A percentile compares a stretch with the other conserved stretches of the same genome.
These are phyloP conservation scores for Galerucella calmariensis DNA, from an alignment of 2,888 invertebrate species.

Conservation along the genomic window DNA sequence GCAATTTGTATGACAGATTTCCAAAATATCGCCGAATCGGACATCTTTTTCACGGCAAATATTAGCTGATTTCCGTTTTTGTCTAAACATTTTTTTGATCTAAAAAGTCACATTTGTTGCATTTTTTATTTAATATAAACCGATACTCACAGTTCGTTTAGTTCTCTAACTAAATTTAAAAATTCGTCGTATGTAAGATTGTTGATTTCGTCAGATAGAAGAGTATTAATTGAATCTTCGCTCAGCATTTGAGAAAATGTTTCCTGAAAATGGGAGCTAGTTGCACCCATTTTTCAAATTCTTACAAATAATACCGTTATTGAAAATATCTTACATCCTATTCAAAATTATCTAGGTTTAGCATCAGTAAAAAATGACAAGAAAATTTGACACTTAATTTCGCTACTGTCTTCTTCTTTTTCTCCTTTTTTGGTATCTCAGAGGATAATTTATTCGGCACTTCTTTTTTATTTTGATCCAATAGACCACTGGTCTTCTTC, in stretches of 20 bases:
- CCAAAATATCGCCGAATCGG: conserved; percentile 75
- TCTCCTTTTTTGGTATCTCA: not conserved
- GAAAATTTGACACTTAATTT: not conserved
- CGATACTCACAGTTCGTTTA: conserved; percentile 71
- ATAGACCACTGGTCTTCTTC: too few species aligned
- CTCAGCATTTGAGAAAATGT: conserved; percentile 52
- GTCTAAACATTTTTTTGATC: conserved; percentile 72
- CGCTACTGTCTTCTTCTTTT: conserved; percentile 1
- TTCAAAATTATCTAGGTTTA: not conserved
- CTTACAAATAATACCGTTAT: not conserved
- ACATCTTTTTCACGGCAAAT: conserved; percentile 74
- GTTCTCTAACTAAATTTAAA: conserved; percentile 68
- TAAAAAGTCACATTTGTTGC: conserved; percentile 51
- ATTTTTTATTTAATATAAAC: not conserved
- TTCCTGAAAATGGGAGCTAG: conserved; percentile 53
- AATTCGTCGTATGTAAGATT: conserved; percentile 70
- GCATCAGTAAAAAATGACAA: not conserved
- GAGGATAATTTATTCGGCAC: too few species aligned
- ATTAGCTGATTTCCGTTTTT: conserved; percentile 72
- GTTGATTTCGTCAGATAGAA: conserved; percentile 58
- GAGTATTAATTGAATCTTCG: conserved; percentile 55
- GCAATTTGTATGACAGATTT: conserved; percentile 76
- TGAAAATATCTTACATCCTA: not conserved
- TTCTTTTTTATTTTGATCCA: too few species aligned
- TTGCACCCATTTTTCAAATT: conserved; percentile 48